Evolutionary conservation across 2,797 vertebrate genomes (phyloP), one percentile per base, ranked within the genome.

Genomic region (Schizopygopsis pylzovi): DNA sequence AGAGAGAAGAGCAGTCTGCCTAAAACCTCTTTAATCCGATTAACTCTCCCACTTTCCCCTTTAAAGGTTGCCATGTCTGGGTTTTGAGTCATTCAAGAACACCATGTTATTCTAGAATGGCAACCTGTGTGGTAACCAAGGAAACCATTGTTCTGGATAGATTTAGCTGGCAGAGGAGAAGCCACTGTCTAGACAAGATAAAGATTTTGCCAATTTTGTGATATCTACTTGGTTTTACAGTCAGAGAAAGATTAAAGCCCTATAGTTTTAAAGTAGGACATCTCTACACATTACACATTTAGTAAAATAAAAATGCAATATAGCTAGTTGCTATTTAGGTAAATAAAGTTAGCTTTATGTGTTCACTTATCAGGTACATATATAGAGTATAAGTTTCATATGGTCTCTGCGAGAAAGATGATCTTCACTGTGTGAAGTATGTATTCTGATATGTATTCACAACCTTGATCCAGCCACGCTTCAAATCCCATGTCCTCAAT

Each of bases 401-500:
- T 49, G 47, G 6, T 25, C 61, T 22, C 33, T 65, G 45, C 15
- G 4, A 81, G 79, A 52, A 81, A 81, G 45, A 81, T 13, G 41
- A 80, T 80, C 41, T 67, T 65, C 18, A 67, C 20, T n/a, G 6
- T 45, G 33, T 63, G 41, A 37, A 47, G 11, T 79, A 45, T 54
- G 65, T 56, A 65, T 52, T 39, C 9, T 45, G n/a, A 61, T 72
- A 25, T 77, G 22, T 2, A 56, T 71, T 72, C 16, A 84, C 7
- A 92, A 94, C 97, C 92, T 93, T 72, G 41, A 47, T 90, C 79
- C 43, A 97, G 83, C 1, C 92, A 95, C 0, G 95, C 95, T 1
- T 95, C 93, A 88, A 98, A 99, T 37, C 98, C 98, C 97, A 98
- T 97, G 89, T 98, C 96, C 86, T 98, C 96, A 52, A 99, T 91